Conservation (phyloP, 2,888 invertebrate genomes). For the Scaptomyza parva region DNA sequence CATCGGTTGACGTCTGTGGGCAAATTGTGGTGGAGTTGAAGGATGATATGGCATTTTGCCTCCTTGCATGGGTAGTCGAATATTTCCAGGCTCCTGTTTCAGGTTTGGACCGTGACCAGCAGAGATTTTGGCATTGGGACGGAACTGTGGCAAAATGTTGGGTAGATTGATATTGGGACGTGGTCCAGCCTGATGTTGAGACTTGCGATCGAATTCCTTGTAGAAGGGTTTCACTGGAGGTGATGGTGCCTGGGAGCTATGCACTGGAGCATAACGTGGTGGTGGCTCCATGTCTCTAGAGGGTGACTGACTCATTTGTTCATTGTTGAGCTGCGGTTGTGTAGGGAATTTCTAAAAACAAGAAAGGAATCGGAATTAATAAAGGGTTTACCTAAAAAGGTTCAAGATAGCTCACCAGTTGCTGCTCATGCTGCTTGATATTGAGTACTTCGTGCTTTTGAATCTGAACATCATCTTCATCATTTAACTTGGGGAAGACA, state of each 20-base stretch:
- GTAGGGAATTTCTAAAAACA: slow-evolving; percentile 53
- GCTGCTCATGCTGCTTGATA: slow-evolving; percentile 81
- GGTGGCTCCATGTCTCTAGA: slow-evolving; percentile 83
- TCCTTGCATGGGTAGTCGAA: slow-evolving; percentile 73
- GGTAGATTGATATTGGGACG: slow-evolving; percentile 85
- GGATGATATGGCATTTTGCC: slow-evolving; percentile 69
- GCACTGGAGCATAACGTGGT: slow-evolving; percentile 69
- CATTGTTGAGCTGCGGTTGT: slow-evolving; percentile 32
- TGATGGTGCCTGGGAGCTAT: slow-evolving; percentile 27
- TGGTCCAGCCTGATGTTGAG: slow-evolving; percentile 60
- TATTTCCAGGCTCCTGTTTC: slow-evolving; percentile 83
- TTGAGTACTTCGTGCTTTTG: slow-evolving; percentile 83
- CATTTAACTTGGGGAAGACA: slow-evolving; percentile 80
- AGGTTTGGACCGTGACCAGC: slow-evolving; percentile 83
- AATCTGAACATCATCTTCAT: slow-evolving; percentile 72
- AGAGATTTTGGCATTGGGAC: slow-evolving; percentile 88
- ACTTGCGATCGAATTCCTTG: slow-evolving; percentile 82
- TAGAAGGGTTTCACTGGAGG: slow-evolving; percentile 56
- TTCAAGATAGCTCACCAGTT: slow-evolving; percentile 70
- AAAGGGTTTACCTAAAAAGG: rapidly evolving
- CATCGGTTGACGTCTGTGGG: slow-evolving; percentile 81
- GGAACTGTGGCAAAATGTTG: slow-evolving; percentile 90
- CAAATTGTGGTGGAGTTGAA: slow-evolving; percentile 78
- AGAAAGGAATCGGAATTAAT: background rate
- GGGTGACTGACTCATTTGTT: slow-evolving; percentile 81